Evolutionary conservation across 1,140 invertebrate species (phyloP), one percentile per base, ranked within the genome.

Genomic region (Oedothorax gibbosus): DNA sequence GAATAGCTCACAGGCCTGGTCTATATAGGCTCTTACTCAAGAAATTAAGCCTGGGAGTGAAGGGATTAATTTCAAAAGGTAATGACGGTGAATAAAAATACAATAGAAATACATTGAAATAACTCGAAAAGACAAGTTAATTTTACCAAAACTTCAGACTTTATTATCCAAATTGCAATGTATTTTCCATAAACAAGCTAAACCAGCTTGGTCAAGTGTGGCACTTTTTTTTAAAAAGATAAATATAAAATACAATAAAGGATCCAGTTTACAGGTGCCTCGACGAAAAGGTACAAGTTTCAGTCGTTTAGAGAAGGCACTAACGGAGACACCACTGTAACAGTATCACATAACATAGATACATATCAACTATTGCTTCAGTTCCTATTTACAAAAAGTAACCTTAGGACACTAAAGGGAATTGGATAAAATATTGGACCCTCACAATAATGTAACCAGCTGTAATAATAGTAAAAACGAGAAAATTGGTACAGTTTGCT

Each of bases 101-200:
- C 1, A 35, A 35, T 35, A 2, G 35, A 1, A 35, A 35, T 5
- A 35, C 35, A 35, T 35, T 35, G 35, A 35, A 35, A 35, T 35
- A 35, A 35, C 35, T 35, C 35, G 35, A 35, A 35, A 35, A 35
- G 35, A 35, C 35, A 35, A 35, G 35, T 1, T 35, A 35, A 35
- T 35, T 35, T 56, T 18, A 75, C 56, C n/a, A 75, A 75, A 57
- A 20, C 8, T 49, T 81, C 78, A 81, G 78, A 81, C 78, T 81
- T 81, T 81, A 81, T 81, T 81, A 71, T 68, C 78, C 66, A 69
- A 69, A 81, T n/a, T 20, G 54, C 53, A 35, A 35, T 35, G 35
- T 35, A 35, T 35, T 35, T 69, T 81, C 66, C 66, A 71, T 57
- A 71, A 81, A 8, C 78, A 71, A 81, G 78, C 66, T 60, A 21